Conservation (phyloP, 2,113 vertebrate genomes). For the Prochilodus magdalenae region DNA sequence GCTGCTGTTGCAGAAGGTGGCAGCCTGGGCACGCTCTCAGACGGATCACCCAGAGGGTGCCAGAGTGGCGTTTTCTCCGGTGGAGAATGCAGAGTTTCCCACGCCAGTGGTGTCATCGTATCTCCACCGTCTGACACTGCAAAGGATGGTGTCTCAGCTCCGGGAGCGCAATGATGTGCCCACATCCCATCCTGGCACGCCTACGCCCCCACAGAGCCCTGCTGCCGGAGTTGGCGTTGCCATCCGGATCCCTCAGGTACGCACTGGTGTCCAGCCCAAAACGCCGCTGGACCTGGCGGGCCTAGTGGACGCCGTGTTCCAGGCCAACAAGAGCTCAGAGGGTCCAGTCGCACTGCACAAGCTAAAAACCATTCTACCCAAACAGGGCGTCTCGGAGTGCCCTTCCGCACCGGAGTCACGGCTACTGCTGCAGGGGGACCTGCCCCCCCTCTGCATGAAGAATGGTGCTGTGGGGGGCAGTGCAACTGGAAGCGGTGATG, state of each 20-base stretch:
- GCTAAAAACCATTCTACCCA: constrained; percentile 90
- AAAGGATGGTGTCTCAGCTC: constrained; percentile 90
- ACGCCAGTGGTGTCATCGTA: constrained; percentile 89
- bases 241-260: constrained; percentile 93
- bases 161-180: constrained; percentile 86
- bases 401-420: constrained; percentile 86
- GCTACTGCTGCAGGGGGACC: constrained; percentile 86
- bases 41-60: constrained; percentile 81
- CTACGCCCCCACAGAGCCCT: constrained; percentile 72
- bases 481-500: constrained; percentile 80
- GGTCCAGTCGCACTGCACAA: constrained; percentile 86
- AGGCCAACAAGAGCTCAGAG: constrained; percentile 88
- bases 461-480: constrained; percentile 69
- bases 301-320: constrained; percentile 88
- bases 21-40: constrained; percentile 90
- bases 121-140: constrained; percentile 94
- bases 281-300: constrained; percentile 85
- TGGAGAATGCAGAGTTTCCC: constrained; percentile 85
- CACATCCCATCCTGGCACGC: constrained; percentile 60
- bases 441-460: constrained; percentile 93
- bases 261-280: constrained; percentile 84
- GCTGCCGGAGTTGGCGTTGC: constrained; percentile 78
- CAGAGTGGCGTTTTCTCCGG: constrained; percentile 78
- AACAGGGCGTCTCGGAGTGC: constrained; percentile 89
- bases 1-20: constrained; percentile 94